These are phyloP conservation scores for Papilio demoleus DNA, from an alignment of 2,888 invertebrate species.

Conservation along the genomic window DNA sequence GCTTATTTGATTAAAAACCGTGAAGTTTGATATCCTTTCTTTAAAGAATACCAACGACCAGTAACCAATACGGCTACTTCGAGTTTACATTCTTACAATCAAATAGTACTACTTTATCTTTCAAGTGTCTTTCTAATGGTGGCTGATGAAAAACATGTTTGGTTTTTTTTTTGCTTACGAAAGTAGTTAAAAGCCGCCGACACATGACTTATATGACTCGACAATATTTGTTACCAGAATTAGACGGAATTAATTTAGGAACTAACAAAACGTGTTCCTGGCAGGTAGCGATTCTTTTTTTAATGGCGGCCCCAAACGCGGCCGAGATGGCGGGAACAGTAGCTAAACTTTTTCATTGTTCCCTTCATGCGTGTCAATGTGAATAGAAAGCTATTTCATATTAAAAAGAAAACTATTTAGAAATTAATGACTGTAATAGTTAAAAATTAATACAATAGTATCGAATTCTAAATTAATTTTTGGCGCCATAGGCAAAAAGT, in stretches of 20 bases:
- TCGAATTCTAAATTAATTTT: constrained; percentile 54
- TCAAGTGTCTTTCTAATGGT: constrained; percentile 77
- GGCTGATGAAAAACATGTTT: constrained; percentile 69
- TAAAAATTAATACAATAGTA: constrained; percentile 41
- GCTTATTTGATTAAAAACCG: not conserved
- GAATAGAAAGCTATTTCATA: constrained; percentile 75
- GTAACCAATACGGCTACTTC: constrained; percentile 17
- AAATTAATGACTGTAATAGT: constrained; percentile 30
- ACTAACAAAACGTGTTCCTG: constrained; percentile 61
- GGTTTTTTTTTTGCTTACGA: constrained; percentile 57
- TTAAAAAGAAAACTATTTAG: constrained; percentile 51
- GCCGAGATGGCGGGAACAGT: constrained; percentile 69
- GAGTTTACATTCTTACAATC: constrained; percentile 41
- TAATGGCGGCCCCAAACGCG: constrained; percentile 54
- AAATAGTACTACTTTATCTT: constrained; percentile 64
- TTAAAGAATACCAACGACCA: not conserved
- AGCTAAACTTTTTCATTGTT: constrained; percentile 75
- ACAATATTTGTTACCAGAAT: constrained; percentile 67
- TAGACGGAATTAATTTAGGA: constrained; percentile 77
- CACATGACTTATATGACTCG: constrained; percentile 72
- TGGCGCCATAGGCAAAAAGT: constrained; percentile 43
- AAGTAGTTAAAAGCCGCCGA: constrained; percentile 66
- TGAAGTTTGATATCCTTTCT: constrained; percentile 11
- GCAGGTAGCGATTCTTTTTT: constrained; percentile 70
- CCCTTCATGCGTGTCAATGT: constrained; percentile 69